A percentile compares a stretch with the other conserved stretches of the same genome.
phyloP scores from a whole-genome alignment of 2,888 invertebrate species.

The Scaptomyza caliginosa region DNA sequence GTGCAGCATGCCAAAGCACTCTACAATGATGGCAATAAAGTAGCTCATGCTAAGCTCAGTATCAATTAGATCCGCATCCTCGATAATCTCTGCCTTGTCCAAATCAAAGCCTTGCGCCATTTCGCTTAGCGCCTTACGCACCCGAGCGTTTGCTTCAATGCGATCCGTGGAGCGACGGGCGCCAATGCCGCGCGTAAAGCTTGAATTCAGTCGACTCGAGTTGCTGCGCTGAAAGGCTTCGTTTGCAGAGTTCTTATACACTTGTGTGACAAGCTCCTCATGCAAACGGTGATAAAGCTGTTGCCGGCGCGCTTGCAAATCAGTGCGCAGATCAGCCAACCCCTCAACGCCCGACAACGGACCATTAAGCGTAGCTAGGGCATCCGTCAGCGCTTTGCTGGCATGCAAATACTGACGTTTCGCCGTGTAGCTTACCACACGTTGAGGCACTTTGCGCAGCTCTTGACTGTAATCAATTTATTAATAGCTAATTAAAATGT shows the following conservation, averaged over 20 bases:
- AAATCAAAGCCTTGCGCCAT: slow-evolving; percentile 84
- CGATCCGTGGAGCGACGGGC: slow-evolving; percentile 86
- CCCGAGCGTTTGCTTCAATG: slow-evolving; percentile 85
- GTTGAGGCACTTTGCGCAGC: slow-evolving; percentile 89
- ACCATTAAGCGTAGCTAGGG: slow-evolving; percentile 88
- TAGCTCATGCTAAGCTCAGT: slow-evolving; percentile 87
- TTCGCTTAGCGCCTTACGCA: slow-evolving; percentile 86
- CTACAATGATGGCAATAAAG: slow-evolving; percentile 92
- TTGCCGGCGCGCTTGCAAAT: slow-evolving; percentile 87
- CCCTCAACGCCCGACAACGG: slow-evolving; percentile 93
- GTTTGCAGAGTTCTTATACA: slow-evolving; percentile 87
- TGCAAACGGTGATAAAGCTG: slow-evolving; percentile 88
- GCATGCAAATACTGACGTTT: slow-evolving; percentile 93
- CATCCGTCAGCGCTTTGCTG: slow-evolving; percentile 91
- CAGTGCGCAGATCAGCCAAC: slow-evolving; percentile 90
- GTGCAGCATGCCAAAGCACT: slow-evolving; percentile 92
- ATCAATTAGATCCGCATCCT: slow-evolving; percentile 86
- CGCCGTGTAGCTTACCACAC: slow-evolving; percentile 87
- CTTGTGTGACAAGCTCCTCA: slow-evolving; percentile 89
- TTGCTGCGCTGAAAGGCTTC: slow-evolving; percentile 87
- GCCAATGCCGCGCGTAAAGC: slow-evolving; percentile 86
- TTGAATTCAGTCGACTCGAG: slow-evolving; percentile 86
- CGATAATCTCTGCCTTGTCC: slow-evolving; percentile 85
- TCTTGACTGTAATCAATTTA: slow-evolving; percentile 86
- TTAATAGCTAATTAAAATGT: background rate